Evolutionary conservation across 2,888 invertebrate genomes (phyloP).

Genomic region (Apotomis turbidana): DNA sequence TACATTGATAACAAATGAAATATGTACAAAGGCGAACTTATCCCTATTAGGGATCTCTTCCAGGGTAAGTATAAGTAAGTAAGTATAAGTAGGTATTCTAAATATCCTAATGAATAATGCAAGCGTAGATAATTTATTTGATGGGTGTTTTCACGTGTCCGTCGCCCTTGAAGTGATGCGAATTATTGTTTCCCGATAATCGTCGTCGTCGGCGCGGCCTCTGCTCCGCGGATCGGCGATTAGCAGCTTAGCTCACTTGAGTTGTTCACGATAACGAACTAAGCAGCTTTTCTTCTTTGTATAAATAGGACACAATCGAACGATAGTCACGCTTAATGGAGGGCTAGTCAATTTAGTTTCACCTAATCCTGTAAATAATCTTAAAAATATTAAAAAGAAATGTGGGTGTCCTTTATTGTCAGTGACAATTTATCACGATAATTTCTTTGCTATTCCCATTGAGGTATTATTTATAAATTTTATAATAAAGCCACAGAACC

Average conservation of each 20-base stretch:
- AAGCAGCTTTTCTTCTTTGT: neutral
- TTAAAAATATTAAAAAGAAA: too few relatives aligned
- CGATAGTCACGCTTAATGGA: neutral
- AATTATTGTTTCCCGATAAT: conserved; percentile 29
- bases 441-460: too few relatives aligned
- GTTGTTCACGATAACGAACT: conserved; percentile 8
- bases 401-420: too few relatives aligned
- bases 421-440: too few relatives aligned
- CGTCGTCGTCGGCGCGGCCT: conserved; percentile 6
- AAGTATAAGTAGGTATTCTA: too few relatives aligned
- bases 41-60: too few relatives aligned
- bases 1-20: too few relatives aligned
- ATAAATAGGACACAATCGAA: neutral
- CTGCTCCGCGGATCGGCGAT: neutral
- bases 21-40: too few relatives aligned
- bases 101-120: neutral
- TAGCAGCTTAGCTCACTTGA: conserved; percentile 23
- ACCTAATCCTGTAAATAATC: too few relatives aligned
- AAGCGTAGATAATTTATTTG: conserved; percentile 1
- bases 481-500: too few relatives aligned
- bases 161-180: neutral
- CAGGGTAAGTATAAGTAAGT: too few relatives aligned
- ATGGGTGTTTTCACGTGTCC: conserved; percentile 2
- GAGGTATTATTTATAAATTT: too few relatives aligned
- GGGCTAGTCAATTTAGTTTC: neutral